Base-by-base conservation (phyloP, 1,140 invertebrate species). In the Globodera rostochiensis region DNA sequence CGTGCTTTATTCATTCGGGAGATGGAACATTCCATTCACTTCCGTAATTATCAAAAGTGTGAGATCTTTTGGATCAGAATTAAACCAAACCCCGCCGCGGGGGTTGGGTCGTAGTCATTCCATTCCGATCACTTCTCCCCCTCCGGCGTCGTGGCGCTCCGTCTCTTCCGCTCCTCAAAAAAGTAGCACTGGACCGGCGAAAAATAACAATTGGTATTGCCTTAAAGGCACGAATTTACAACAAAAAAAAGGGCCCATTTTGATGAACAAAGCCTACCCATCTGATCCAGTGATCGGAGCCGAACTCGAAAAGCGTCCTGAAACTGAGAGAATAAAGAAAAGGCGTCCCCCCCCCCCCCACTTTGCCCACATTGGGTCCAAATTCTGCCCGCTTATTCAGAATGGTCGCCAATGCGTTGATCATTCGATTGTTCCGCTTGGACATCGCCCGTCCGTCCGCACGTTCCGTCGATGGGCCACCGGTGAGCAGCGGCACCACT, bases 101-200 rank as follows among this genome's bases (percentile, higher is more conserved):
- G 36, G 36, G 36, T 25, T 36, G 36, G 36, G 36, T 36, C 36
- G 36, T 36, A 36, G 36, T 64, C 15, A 64, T 64, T 64, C 57
- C 57, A 64, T 19, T 4, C 11, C 57, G 19, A 64, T 64, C 57
- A 64, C 5, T 64, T 64, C 69, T 19, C 19, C 36, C n/a, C 67
- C n/a, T 70, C 67, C 67, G n/a, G 9, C 69, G 69, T 45, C 46
- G 69, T 4, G 6, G 3, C 77, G 69, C 77, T 78, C 21, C 64
- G 53, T 50, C 64, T 21, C 21, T 78, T 70, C 45, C 77, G 66
- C 50, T 78, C 77, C 6, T 78, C 77, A 53, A 78, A 69, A 49
- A 64, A 78, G 47, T 78, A 78, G 13, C 77, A 78, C 70, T 78
- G 77, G 13, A 78, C 70, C 9, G 77, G 77, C 49, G 77, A 78